Percentiles rank a stretch among this genome's conserved stretches.
Evolutionary conservation across 2,888 invertebrate genomes (phyloP).

Genomic region (Ophonus ardosiacus): DNA sequence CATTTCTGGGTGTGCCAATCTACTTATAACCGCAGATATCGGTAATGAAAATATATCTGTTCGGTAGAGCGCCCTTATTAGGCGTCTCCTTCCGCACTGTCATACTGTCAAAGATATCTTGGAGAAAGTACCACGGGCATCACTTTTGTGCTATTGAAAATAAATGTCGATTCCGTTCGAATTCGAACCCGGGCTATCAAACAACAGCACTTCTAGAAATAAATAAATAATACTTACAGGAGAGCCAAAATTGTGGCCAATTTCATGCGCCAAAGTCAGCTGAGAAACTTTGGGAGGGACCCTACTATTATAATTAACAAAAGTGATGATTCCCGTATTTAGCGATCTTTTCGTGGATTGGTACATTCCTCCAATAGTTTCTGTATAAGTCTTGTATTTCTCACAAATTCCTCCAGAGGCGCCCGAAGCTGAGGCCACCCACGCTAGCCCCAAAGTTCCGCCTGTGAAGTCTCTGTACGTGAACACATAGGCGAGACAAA

Average conservation of each 20-base stretch:
- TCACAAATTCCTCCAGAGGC: constrained; percentile 99
- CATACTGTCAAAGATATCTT: too few species aligned
- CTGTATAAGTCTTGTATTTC: constrained; percentile 97
- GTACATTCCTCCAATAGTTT: constrained; percentile 95
- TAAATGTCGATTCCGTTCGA: too few species aligned
- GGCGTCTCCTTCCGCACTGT: too few species aligned
- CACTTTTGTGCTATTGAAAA: too few species aligned
- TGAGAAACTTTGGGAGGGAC: constrained; percentile 99
- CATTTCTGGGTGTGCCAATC: too few species aligned
- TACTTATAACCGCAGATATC: too few species aligned
- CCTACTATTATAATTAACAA: constrained; percentile 97
- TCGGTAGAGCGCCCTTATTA: too few species aligned
- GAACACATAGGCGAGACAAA: constrained; percentile 99
- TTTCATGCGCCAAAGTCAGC: constrained; percentile 97
- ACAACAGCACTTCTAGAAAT: too few species aligned
- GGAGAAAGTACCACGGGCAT: too few species aligned
- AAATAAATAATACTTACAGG: constrained; percentile 82
- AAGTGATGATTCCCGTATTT: constrained; percentile 99
- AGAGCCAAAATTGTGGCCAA: constrained; percentile 99
- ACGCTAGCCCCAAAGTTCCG: constrained; percentile 98
- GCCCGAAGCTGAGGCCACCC: constrained; percentile 98
- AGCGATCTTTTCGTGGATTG: constrained; percentile 95
- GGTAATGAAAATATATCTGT: too few species aligned
- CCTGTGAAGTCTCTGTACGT: constrained; percentile 98
- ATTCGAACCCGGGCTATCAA: too few species aligned